Conservation (phyloP, 2,113 vertebrate species). For the Theristicus caerulescens region DNA sequence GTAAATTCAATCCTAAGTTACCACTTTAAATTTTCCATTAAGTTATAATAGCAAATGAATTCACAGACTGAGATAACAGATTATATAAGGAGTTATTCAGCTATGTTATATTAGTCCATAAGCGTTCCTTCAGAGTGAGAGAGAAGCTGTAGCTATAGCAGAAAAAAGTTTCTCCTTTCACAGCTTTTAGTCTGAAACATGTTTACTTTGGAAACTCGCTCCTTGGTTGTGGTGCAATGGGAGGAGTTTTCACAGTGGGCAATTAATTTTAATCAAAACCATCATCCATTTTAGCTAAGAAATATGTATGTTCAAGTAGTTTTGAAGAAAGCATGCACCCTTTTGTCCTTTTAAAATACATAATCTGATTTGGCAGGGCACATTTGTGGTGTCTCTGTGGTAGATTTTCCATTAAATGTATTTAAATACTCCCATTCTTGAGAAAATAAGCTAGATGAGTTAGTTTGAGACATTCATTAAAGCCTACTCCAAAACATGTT, state of each 20-base stretch:
- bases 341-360: constrained; percentile 3
- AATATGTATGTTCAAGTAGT: background rate
- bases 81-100: background rate
- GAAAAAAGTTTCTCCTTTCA: background rate
- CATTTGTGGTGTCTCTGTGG: background rate
- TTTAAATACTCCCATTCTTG: constrained; percentile 34
- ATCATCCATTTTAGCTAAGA: background rate
- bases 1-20: background rate
- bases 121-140: background rate
- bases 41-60: background rate
- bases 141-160: background rate
- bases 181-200: background rate
- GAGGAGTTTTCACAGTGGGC: background rate
- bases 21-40: background rate
- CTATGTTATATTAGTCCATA: background rate
- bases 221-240: background rate
- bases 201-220: background rate
- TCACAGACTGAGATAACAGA: background rate
- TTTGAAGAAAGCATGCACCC: background rate
- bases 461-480: constrained; percentile 73
- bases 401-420: constrained; percentile 10
- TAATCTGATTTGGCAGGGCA: background rate
- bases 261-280: constrained; percentile 6
- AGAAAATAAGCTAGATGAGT: constrained; percentile 64
- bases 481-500: constrained; percentile 40